Evolutionary conservation across 2,888 invertebrate species (phyloP).

Genomic region (Trissolcus japonicus): DNA sequence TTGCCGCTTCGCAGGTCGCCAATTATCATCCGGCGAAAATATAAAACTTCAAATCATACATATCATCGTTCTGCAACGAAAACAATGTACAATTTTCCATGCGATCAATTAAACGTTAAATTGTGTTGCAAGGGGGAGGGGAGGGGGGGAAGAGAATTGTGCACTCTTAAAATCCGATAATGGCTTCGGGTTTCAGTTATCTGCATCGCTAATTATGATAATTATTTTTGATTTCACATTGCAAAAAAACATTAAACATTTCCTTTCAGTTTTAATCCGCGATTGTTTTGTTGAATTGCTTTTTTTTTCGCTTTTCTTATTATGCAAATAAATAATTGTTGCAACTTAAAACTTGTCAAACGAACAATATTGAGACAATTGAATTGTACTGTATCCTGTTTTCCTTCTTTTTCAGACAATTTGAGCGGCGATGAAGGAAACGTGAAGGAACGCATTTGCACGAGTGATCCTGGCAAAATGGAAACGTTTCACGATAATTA

Average conservation of each 20-base stretch:
- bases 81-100: slow-evolving; percentile 27
- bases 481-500: slow-evolving; percentile 60
- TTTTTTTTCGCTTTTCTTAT: too few relatives aligned
- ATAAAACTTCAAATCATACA: slow-evolving; percentile 21
- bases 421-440: slow-evolving; percentile 61
- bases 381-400: slow-evolving; percentile 28
- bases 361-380: neutral
- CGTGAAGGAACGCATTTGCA: slow-evolving; percentile 56
- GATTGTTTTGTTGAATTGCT: too few relatives aligned
- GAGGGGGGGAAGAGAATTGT: neutral
- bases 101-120: slow-evolving; percentile 27
- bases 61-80: slow-evolving; percentile 14
- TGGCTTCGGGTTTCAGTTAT: neutral
- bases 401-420: slow-evolving; percentile 54
- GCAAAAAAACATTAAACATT: too few relatives aligned
- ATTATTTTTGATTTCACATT: too few relatives aligned
- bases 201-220: too few relatives aligned
- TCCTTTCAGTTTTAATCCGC: too few relatives aligned
- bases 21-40: slow-evolving; percentile 28
- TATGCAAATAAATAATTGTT: neutral
- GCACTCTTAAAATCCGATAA: slow-evolving; percentile 10
- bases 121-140: neutral
- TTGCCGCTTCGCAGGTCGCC: slow-evolving; percentile 34
- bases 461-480: slow-evolving; percentile 58
- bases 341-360: neutral